Conservation (phyloP, 2,113 vertebrate species). For the Dendrocopos noguchii region DNA sequence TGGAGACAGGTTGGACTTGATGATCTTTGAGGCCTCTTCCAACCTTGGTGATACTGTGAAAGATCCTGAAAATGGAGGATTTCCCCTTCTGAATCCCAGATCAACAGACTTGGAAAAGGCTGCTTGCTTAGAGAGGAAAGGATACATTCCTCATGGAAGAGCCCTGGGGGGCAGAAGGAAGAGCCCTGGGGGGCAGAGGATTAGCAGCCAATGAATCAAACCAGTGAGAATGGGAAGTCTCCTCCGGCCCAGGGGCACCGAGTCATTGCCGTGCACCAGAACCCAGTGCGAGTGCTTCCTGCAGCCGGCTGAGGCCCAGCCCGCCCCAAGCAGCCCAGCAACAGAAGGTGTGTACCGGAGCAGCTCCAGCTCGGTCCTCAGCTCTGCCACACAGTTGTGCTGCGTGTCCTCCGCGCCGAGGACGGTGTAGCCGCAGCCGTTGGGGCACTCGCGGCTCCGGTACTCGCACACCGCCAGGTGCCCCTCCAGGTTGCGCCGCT, state of each 20-base stretch:
- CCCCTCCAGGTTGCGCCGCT: constrained; percentile 78
- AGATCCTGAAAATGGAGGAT: too few relatives aligned
- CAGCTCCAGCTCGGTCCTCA: constrained; percentile 84
- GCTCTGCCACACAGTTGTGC: constrained; percentile 87
- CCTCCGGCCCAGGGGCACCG: neutral
- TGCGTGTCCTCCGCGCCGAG: constrained; percentile 78
- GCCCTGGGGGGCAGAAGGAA: too few relatives aligned
- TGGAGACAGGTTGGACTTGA: too few relatives aligned
- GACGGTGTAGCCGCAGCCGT: constrained; percentile 83
- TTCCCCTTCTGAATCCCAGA: too few relatives aligned
- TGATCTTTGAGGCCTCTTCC: too few relatives aligned
- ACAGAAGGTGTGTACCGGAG: constrained; percentile 76
- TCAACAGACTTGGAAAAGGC: too few relatives aligned
- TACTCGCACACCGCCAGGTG: constrained; percentile 85
- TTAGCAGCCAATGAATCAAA: neutral
- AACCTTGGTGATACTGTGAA: too few relatives aligned
- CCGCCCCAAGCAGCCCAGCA: neutral
- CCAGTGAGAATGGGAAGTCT: neutral
- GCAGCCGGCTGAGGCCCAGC: neutral
- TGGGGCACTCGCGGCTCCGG: constrained; percentile 82
- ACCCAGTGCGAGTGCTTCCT: neutral
- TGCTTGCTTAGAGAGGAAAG: too few relatives aligned
- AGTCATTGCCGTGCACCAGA: neutral
- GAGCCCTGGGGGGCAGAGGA: too few relatives aligned
- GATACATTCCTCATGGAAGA: too few relatives aligned